Evolutionary conservation across 2,888 invertebrate genomes (phyloP).

Genomic region (Noctua pronuba): DNA sequence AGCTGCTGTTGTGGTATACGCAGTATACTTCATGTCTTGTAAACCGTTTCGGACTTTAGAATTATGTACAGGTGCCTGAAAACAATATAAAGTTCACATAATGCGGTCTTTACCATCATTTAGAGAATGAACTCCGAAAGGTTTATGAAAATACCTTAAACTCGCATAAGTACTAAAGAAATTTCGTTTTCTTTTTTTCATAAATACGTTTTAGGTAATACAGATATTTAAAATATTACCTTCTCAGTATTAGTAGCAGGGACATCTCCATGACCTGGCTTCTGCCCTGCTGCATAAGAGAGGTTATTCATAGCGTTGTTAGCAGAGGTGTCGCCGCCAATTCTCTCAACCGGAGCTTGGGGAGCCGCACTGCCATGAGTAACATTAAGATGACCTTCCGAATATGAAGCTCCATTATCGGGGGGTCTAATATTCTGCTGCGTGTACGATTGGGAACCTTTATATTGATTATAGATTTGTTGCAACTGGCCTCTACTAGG

Average conservation of each 20-base stretch:
- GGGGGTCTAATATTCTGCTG: slow-evolving; percentile 78
- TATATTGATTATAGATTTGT: slow-evolving; percentile 84
- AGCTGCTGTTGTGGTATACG: slow-evolving; percentile 79
- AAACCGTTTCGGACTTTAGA: slow-evolving; percentile 81
- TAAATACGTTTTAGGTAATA: not conserved
- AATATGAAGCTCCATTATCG: slow-evolving; percentile 71
- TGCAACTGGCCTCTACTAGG: slow-evolving; percentile 83
- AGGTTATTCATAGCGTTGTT: slow-evolving; percentile 71
- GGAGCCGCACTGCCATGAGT: slow-evolving; percentile 55
- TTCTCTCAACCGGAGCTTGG: slow-evolving; percentile 77
- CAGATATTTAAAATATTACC: slow-evolving; percentile 56
- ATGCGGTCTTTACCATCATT: not conserved
- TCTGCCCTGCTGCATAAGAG: slow-evolving; percentile 64
- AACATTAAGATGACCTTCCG: slow-evolving; percentile 78
- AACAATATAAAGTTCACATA: slow-evolving; percentile 25
- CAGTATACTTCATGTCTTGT: slow-evolving; percentile 82
- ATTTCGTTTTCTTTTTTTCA: no score
- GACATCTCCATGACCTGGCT: slow-evolving; percentile 77
- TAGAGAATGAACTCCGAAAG: not conserved
- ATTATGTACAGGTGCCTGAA: slow-evolving; percentile 66
- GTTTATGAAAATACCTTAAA: not conserved
- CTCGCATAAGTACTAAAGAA: not conserved
- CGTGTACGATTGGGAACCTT: slow-evolving; percentile 83
- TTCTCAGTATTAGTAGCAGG: slow-evolving; percentile 61
- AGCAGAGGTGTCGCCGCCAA: slow-evolving; percentile 79